A percentile compares a stretch with the other conserved stretches of the same genome.
Conservation (phyloP, 2,888 invertebrate species). For the Pocota personata region DNA sequence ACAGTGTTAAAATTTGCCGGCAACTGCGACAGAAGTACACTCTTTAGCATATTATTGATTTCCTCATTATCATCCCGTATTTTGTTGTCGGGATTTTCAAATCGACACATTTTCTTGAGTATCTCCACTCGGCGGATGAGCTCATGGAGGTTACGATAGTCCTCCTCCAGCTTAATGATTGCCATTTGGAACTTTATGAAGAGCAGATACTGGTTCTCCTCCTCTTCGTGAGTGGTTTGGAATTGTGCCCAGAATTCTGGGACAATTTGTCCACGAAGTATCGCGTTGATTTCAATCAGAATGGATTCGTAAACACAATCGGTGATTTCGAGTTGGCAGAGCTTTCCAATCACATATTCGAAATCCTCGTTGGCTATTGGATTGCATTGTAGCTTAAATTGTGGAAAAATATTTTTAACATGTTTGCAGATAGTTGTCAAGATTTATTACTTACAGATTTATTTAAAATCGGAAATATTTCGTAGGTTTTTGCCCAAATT, state of each 20-base stretch:
- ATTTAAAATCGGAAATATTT: constrained; percentile 79
- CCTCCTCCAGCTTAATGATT: constrained; percentile 78
- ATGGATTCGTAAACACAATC: constrained; percentile 78
- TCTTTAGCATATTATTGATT: constrained; percentile 87
- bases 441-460: constrained; percentile 75
- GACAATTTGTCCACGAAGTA: constrained; percentile 78
- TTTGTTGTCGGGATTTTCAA: constrained; percentile 67
- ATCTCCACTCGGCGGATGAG: constrained; percentile 75
- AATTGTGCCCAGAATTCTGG: constrained; percentile 81
- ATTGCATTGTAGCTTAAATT: constrained; percentile 66
- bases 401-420: constrained; percentile 60
- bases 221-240: constrained; percentile 48
- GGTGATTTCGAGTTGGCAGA: constrained; percentile 67
- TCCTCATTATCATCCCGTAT: constrained; percentile 60
- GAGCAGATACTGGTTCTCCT: constrained; percentile 74
- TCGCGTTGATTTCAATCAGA: constrained; percentile 78
- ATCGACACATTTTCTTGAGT: constrained; percentile 73
- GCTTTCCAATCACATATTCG: constrained; percentile 66
- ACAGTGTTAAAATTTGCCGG: constrained; percentile 88
- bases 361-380: constrained; percentile 71
- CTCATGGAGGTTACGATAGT: constrained; percentile 76
- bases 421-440: neutral
- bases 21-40: constrained; percentile 88
- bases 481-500: constrained; percentile 77
- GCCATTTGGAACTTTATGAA: constrained; percentile 79